Evolutionary conservation across 2,797 vertebrate genomes (phyloP), one percentile per base, ranked within the genome.

Genomic region (Pogoniulus pusillus): DNA sequence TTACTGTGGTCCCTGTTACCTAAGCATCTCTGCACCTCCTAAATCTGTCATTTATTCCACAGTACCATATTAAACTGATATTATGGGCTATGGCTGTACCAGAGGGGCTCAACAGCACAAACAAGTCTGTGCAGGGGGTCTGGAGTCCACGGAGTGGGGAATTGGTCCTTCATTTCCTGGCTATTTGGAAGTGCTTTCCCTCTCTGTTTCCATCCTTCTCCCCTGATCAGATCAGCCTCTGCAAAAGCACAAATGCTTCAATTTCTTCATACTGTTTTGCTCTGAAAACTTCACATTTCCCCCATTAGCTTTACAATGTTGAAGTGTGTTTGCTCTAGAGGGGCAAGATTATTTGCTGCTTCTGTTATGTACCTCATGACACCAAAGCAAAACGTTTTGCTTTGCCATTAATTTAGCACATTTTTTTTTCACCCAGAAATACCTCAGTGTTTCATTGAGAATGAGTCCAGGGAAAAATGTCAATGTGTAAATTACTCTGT

Each of bases 21-120:
- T 68, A 72, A 91, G 79, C 3, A 0, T 66, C 89, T 91, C 87
- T 77, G 71, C 57, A 76, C 77, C 87, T 84, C 74, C 82, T 87
- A 84, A 95, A 95, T 88, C 71, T 93, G 80, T 71, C 88, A 77
- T 86, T 91, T 93, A 54, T 80, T 54, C 88, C 85, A 26, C 83
- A 82, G 83, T 6, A 10, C 39, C 43, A 10, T 13, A 26, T 68
- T 60, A 84, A 90, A 90, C 88, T 80, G 91, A 29, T 86, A 76
- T 86, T 76, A 77, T 12, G 62, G 90, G 7, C 19, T 88, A 32
- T 51, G 75, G 54, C 41, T 64, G 60, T 9, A 70, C 37, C 34
- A 16, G 15, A 30, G 20, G n/a, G n/a, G 30, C 39, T 34, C 49
- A 89, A 49, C 57, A 92, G 73, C 62, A 74, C 75, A 82, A 79